Conservation (phyloP, 2,113 vertebrate species). For the Eretmochelys imbricata region DNA sequence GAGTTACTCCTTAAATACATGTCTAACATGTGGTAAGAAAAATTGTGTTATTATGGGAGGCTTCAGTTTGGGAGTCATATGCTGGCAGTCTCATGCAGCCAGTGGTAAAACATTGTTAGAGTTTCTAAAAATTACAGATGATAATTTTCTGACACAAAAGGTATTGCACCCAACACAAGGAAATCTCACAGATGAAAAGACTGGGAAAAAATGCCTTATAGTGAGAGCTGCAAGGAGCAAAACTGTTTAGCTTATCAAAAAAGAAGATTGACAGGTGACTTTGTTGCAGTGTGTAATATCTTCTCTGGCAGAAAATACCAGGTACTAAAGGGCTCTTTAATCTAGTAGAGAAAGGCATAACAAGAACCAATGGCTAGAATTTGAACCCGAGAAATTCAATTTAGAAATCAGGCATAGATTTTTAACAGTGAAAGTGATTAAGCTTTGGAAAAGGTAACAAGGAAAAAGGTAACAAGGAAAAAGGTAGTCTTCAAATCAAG, state of each 20-base stretch:
- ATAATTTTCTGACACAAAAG: not conserved
- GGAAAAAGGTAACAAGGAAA: too few relatives aligned
- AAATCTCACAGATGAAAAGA: not conserved
- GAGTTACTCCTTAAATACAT: not conserved
- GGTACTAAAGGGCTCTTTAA: not conserved
- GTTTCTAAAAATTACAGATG: not conserved
- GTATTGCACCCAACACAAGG: not conserved
- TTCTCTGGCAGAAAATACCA: not conserved
- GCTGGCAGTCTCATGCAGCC: not conserved
- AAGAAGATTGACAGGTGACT: not conserved
- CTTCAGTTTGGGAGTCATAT: not conserved
- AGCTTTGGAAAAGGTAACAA: too few relatives aligned
- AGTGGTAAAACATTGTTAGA: not conserved
- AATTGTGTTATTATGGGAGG: not conserved
- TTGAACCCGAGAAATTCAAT: too few relatives aligned
- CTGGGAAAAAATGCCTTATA: not conserved
- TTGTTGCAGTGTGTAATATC: not conserved
- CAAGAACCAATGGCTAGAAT: too few relatives aligned
- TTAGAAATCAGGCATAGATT: too few relatives aligned
- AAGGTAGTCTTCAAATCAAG: too few relatives aligned
- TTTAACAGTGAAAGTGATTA: too few relatives aligned
- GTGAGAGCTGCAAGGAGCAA: not conserved
- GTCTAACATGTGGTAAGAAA: rapidly evolving
- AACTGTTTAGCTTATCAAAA: not conserved
- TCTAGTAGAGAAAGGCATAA: not conserved